These are phyloP conservation scores for Protodeltote pygarga DNA, from an alignment of 2,888 invertebrate genomes.

Conservation along the genomic window DNA sequence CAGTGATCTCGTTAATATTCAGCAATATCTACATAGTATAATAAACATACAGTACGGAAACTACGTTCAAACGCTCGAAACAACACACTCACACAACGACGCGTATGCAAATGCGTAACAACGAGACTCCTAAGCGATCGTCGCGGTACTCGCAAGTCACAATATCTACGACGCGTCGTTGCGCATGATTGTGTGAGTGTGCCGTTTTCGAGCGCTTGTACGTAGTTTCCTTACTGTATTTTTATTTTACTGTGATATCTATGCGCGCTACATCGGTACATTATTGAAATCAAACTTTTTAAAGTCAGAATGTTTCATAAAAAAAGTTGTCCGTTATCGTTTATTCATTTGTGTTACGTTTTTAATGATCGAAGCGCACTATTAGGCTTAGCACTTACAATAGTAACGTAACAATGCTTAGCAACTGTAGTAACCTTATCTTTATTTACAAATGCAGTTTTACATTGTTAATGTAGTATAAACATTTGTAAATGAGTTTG, in stretches of 20 bases:
- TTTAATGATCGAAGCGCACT: constrained; percentile 21
- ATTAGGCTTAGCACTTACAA: constrained; percentile 10
- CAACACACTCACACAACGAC: no score
- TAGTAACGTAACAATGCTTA: constrained; percentile 21
- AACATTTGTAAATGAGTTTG: constrained; percentile 31
- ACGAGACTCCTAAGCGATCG: no score
- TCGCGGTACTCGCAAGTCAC: no score
- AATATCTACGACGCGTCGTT: no score
- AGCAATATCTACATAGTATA: no score
- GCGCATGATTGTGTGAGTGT: no score
- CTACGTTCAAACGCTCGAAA: no score
- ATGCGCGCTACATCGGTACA: constrained; percentile 31
- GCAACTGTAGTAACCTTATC: constrained; percentile 29
- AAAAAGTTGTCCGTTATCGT: constrained; percentile 24
- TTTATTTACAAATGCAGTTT: constrained; percentile 27
- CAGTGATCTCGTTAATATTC: constrained; percentile 29
- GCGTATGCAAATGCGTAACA: no score
- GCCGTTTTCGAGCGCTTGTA: no score
- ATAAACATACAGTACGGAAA: no score
- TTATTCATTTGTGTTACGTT: constrained; percentile 20
- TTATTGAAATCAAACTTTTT: constrained; percentile 30
- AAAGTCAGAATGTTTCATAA: neutral
- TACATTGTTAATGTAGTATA: constrained; percentile 33
- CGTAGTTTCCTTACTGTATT: no score
- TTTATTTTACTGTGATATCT: constrained; percentile 24